Evolutionary conservation across 2,797 vertebrate genomes (phyloP).

Genomic region (Pteronotus mesoamericanus): DNA sequence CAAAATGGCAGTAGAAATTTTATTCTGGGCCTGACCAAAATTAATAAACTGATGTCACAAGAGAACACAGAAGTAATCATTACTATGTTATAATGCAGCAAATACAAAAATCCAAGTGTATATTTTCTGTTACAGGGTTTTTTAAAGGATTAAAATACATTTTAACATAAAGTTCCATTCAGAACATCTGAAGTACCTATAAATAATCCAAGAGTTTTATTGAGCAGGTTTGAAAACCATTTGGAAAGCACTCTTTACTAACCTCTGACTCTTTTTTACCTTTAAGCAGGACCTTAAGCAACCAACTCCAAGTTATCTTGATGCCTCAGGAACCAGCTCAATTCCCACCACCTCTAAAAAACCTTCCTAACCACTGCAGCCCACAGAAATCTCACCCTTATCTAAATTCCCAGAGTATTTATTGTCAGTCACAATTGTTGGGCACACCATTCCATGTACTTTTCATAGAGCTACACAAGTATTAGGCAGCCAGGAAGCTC

Average conservation of each 20-base stretch:
- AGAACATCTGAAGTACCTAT: not conserved
- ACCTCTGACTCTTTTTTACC: not conserved
- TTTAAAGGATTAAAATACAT: constrained; percentile 8
- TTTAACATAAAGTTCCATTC: constrained; percentile 1
- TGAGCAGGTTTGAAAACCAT: not conserved
- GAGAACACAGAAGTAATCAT: not conserved
- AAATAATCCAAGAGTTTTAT: not conserved
- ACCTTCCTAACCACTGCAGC: not conserved
- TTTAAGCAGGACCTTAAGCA: not conserved
- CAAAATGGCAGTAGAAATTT: not conserved
- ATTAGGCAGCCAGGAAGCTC: not conserved
- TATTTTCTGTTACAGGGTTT: not conserved
- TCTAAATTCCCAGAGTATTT: not conserved
- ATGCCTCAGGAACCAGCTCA: not conserved
- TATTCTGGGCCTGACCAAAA: not conserved
- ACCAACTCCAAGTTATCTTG: not conserved
- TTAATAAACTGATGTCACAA: not conserved
- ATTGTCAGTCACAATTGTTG: not conserved
- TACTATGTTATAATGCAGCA: not conserved
- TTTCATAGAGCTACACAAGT: not conserved
- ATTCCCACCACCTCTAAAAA: not conserved
- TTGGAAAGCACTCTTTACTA: not conserved
- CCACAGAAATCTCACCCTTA: not conserved
- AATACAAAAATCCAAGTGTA: not conserved
- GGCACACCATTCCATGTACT: not conserved